Percentiles rank a stretch among this genome's conserved stretches.
phyloP scores from a whole-genome alignment of 2,797 vertebrate genomes.

The Vipera latastei region DNA sequence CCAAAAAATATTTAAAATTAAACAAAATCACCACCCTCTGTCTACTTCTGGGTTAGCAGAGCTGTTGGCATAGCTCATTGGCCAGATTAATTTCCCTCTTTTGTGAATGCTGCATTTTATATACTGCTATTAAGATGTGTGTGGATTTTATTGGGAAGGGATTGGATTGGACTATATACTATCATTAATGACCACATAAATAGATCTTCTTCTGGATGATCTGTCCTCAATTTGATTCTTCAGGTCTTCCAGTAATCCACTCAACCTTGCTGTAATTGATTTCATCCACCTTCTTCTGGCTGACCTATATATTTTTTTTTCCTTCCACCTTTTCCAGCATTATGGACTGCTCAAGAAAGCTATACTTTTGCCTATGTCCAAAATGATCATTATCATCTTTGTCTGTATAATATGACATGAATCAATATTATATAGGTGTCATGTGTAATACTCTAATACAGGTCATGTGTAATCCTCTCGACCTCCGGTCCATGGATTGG shows the following conservation, averaged over 20 bases:
- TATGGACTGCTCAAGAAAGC: background rate
- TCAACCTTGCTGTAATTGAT: background rate
- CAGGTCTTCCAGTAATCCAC: background rate
- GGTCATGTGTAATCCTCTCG: no score
- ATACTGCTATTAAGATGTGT: background rate
- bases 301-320: background rate
- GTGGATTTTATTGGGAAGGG: background rate
- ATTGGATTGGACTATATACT: background rate
- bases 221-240: background rate
- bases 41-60: background rate
- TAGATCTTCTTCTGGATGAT: background rate
- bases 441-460: background rate
- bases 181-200: background rate
- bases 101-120: background rate
- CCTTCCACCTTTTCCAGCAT: background rate
- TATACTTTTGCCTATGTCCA: background rate
- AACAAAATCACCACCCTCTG: background rate
- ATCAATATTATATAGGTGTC: background rate
- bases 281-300: background rate
- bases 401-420: background rate
- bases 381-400: background rate
- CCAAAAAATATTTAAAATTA: background rate
- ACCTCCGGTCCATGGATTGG: no score
- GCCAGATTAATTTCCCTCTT: background rate
- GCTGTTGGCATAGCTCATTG: background rate